Evolutionary conservation across 2,797 vertebrate species (phyloP).

Genomic region (Anniella stebbinsi): DNA sequence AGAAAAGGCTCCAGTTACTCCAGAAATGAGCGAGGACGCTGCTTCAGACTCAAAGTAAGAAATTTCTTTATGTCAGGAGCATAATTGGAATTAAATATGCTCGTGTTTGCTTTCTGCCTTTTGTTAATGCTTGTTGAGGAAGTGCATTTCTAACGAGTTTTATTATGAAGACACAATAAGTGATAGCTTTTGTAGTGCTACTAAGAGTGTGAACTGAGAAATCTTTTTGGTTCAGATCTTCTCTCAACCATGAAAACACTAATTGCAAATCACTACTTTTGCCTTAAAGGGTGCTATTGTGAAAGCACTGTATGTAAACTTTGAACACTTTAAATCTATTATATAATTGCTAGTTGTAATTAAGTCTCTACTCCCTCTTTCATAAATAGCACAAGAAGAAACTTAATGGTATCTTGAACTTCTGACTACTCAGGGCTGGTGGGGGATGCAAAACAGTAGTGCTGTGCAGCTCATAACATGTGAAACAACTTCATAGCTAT

Average conservation of each 20-base stretch:
- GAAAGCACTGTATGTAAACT: background rate
- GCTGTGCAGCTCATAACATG: background rate
- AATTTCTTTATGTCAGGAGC: background rate
- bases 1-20: constrained; percentile 77
- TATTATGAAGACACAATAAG: background rate
- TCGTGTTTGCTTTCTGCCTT: too few species aligned
- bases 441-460: background rate
- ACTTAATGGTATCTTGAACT: background rate
- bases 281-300: background rate
- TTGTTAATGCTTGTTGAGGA: background rate
- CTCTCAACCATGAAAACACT: background rate
- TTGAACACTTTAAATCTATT: background rate
- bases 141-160: background rate
- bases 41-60: constrained; percentile 82
- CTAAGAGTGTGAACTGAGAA: background rate
- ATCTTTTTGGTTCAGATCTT: background rate
- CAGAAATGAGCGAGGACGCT: constrained; percentile 78
- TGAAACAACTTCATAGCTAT: background rate
- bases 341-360: background rate
- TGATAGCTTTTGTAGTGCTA: background rate
- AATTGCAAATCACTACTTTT: background rate
- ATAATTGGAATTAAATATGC: background rate
- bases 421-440: background rate
- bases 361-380: background rate
- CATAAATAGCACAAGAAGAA: background rate